A percentile compares a stretch with the other conserved stretches of the same genome.
Conservation (phyloP, 1,140 invertebrate genomes). For the Nasonia longicornis region DNA sequence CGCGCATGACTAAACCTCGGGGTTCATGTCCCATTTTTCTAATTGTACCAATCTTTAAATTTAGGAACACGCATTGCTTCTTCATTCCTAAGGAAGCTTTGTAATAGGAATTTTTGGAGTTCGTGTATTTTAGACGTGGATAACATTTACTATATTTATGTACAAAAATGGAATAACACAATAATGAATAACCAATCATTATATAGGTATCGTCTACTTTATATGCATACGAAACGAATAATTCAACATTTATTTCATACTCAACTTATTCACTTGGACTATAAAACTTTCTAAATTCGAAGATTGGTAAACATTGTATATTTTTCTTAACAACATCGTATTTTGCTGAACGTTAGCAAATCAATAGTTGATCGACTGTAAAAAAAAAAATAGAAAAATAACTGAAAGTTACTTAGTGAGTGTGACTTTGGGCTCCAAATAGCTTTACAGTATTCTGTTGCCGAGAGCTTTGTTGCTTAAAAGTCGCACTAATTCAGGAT, state of each 20-base stretch:
- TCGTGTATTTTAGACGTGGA: too few species aligned
- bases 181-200: not conserved
- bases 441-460: slow-evolving; percentile 24
- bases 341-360: not conserved
- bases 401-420: not conserved
- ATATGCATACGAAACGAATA: not conserved
- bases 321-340: not conserved
- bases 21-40: not conserved
- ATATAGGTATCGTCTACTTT: not conserved
- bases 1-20: not conserved
- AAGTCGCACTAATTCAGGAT: not conserved
- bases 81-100: too few species aligned
- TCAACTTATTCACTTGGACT: not conserved
- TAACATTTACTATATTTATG: not conserved
- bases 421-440: not conserved
- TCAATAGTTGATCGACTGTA: too few species aligned
- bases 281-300: not conserved
- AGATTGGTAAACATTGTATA: not conserved
- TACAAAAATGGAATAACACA: not conserved
- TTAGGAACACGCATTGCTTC: not conserved
- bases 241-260: not conserved
- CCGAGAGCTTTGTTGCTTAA: not conserved
- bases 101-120: too few species aligned
- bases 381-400: not conserved
- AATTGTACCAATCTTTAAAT: not conserved